Evolutionary conservation across 2,797 vertebrate species (phyloP).

Genomic region (Falco naumanni): DNA sequence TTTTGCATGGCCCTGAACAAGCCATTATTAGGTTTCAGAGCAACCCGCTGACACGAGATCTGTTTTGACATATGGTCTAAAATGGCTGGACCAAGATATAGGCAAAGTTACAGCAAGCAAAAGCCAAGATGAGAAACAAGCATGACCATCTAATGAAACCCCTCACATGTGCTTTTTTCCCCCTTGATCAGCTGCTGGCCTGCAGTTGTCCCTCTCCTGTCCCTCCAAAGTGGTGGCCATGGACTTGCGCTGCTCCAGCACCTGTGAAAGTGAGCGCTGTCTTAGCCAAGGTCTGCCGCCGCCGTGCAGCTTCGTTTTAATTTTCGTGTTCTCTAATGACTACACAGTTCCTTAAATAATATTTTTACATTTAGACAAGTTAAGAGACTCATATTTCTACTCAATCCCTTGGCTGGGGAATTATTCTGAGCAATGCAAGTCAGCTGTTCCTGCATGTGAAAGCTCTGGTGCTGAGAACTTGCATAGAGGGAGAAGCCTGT

Average conservation of each 20-base stretch:
- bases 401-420: not conserved
- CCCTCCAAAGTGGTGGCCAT: not conserved
- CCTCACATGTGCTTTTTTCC: not conserved
- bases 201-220: not conserved
- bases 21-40: not conserved
- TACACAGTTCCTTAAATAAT: not conserved
- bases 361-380: not conserved
- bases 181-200: not conserved
- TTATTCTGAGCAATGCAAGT: not conserved
- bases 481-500: not conserved
- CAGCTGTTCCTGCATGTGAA: not conserved
- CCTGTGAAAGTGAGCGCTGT: accelerated
- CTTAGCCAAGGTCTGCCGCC: not conserved
- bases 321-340: not conserved
- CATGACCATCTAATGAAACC: not conserved
- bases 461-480: not conserved
- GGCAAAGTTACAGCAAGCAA: not conserved
- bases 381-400: not conserved
- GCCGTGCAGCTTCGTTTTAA: not conserved
- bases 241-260: not conserved
- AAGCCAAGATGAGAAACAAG: not conserved
- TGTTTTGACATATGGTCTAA: not conserved
- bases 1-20: not conserved
- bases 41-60: not conserved
- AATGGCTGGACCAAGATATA: not conserved